A percentile compares a stretch with the other conserved stretches of the same genome.
Conservation (phyloP, 1,140 invertebrate species). For the Diuraphis noxia region DNA sequence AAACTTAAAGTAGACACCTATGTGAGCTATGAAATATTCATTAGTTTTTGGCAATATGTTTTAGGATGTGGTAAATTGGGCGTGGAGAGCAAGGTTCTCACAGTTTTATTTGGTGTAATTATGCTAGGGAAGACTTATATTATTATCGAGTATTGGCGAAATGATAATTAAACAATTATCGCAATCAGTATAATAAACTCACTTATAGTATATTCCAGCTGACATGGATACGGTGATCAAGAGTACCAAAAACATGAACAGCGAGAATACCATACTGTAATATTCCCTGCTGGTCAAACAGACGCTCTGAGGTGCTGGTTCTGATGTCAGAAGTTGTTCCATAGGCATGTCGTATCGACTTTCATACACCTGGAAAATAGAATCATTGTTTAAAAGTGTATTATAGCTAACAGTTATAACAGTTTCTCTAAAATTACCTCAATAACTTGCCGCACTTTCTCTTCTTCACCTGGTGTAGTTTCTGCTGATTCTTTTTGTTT, state of each 20-base stretch:
- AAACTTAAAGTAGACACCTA: too few species aligned
- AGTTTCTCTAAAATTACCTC: conserved; percentile 64
- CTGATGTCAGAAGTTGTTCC: conserved; percentile 61
- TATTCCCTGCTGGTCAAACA: conserved; percentile 76
- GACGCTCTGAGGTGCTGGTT: conserved; percentile 67
- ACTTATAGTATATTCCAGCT: conserved; percentile 72
- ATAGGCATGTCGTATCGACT: conserved; percentile 73
- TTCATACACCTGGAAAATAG: conserved; percentile 66
- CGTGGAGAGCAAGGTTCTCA: too few species aligned
- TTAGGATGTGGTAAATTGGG: too few species aligned
- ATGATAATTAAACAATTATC: neutral
- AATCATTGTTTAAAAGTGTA: neutral
- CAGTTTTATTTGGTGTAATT: too few species aligned
- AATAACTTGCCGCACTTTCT: conserved; percentile 84
- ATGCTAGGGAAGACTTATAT: too few species aligned
- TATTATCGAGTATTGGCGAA: too few species aligned
- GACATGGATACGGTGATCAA: conserved; percentile 69
- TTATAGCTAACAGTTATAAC: neutral
- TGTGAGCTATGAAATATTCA: too few species aligned
- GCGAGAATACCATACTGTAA: conserved; percentile 73
- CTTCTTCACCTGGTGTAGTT: conserved; percentile 61
- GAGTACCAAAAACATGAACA: conserved; percentile 71
- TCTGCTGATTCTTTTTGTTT: neutral
- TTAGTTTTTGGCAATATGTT: too few species aligned
- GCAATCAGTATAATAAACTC: conserved; percentile 47